Percentiles rank a stretch among this genome's conserved stretches.
phyloP scores from a whole-genome alignment of 2,888 invertebrate species.

The Schizotus pectinicornis region DNA sequence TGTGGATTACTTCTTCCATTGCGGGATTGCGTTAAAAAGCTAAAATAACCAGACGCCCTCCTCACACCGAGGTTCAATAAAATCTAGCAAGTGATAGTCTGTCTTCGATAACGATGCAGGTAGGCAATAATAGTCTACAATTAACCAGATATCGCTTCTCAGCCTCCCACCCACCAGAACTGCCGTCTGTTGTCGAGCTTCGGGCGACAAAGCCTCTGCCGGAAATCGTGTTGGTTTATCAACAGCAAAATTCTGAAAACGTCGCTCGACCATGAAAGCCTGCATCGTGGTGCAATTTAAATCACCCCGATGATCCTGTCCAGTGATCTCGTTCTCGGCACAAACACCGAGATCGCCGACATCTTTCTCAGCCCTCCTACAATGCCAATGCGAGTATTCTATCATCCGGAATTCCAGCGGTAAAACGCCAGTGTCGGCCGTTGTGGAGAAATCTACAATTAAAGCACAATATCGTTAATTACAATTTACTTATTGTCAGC shows the following conservation, averaged over 20 bases:
- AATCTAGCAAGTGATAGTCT: constrained; percentile 35
- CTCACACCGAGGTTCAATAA: constrained; percentile 3
- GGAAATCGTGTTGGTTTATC: constrained; percentile 5
- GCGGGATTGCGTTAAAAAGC: no score
- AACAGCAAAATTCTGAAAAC: constrained; percentile 6
- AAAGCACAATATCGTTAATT: no score
- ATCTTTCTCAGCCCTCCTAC: no score
- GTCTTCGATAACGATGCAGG: constrained; percentile 42
- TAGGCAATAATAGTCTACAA: constrained; percentile 46
- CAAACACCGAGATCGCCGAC: no score
- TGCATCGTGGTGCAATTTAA: constrained; percentile 6
- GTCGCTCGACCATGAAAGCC: neutral
- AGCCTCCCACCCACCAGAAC: constrained; percentile 9
- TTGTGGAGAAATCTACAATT: no score
- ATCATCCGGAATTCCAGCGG: no score
- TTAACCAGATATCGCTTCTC: constrained; percentile 44
- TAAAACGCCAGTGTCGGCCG: no score
- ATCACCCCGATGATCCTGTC: constrained; percentile 8
- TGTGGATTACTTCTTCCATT: no score
- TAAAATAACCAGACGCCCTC: no score
- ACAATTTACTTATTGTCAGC: no score
- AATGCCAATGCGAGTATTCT: no score
- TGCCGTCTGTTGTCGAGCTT: neutral
- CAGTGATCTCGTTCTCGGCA: neutral
- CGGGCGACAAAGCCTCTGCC: constrained; percentile 2